phyloP scores from a whole-genome alignment of 2,797 vertebrate genomes.

The Setipinna tenuifilis region DNA sequence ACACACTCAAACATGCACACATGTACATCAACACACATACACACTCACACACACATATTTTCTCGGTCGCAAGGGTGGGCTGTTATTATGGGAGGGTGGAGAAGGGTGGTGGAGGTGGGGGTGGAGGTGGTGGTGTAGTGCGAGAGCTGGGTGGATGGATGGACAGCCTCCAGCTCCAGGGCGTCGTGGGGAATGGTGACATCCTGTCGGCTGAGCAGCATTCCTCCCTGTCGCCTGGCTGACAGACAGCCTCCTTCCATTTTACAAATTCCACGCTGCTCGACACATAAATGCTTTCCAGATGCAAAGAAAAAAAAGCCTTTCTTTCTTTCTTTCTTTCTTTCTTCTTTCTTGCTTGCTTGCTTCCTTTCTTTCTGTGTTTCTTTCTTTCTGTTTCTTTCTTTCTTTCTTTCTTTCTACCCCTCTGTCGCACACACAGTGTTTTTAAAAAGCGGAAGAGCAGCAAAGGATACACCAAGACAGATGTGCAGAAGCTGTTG shows the following conservation, averaged over 20 bases:
- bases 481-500: neutral
- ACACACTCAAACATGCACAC: no score
- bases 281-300: neutral
- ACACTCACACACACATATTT: no score
- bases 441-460: neutral
- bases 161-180: constrained; percentile 18
- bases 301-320: neutral
- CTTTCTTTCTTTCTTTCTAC: neutral
- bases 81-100: no score
- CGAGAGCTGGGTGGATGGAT: constrained; percentile 23
- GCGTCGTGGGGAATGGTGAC: constrained; percentile 38
- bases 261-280: constrained; percentile 38
- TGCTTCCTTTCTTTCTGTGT: no score
- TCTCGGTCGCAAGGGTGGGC: no score
- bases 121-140: neutral
- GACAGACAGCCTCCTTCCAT: constrained; percentile 39
- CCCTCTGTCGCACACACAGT: neutral
- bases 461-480: neutral
- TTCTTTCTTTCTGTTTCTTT: no score
- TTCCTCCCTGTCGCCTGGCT: constrained; percentile 35
- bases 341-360: no score
- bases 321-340: neutral
- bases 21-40: no score
- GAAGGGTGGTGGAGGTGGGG: no score
- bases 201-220: constrained; percentile 37